phyloP scores from a whole-genome alignment of 37 sponge, comb jelly and placozoan genomes.

The Ephydatia muelleri region DNA sequence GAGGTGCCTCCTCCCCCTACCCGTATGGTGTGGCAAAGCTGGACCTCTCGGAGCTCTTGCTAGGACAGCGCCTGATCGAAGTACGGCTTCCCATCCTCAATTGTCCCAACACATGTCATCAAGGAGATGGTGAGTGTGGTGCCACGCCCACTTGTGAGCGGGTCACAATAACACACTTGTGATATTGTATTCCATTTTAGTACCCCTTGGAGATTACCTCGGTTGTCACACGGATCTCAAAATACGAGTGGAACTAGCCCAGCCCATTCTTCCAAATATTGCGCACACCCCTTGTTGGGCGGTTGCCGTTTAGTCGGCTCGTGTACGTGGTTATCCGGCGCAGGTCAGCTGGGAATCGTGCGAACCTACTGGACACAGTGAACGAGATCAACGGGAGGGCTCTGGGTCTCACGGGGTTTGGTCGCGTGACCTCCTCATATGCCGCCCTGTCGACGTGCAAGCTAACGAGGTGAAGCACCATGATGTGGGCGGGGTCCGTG shows the following conservation, averaged over 20 bases:
- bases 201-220: conserved; percentile 67
- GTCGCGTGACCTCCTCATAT: conserved; percentile 31
- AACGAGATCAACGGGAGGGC: conserved; percentile 57
- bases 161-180: not conserved
- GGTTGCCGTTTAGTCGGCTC: conserved; percentile 85
- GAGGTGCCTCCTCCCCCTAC: conserved; percentile 24
- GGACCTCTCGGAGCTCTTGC: conserved; percentile 72
- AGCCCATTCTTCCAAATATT: conserved; percentile 12
- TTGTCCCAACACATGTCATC: conserved; percentile 29
- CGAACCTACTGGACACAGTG: conserved; percentile 33
- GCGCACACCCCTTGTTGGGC: not conserved
- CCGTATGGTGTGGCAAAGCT: conserved; percentile 76
- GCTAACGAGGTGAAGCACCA: conserved; percentile 57
- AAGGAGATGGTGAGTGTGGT: not conserved
- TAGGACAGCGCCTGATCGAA: conserved; percentile 52
- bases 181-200: not conserved
- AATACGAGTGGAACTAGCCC: conserved; percentile 39
- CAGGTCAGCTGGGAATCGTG: conserved; percentile 43
- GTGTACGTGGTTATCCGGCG: conserved; percentile 66
- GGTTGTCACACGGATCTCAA: conserved; percentile 43
- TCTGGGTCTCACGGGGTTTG: conserved; percentile 74
- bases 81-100: conserved; percentile 58
- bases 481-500: not conserved
- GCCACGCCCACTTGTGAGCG: not conserved
- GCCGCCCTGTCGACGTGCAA: conserved; percentile 92